These are phyloP conservation scores for Drosophila melanosoma DNA, from an alignment of 2,888 invertebrate species.

Conservation along the genomic window DNA sequence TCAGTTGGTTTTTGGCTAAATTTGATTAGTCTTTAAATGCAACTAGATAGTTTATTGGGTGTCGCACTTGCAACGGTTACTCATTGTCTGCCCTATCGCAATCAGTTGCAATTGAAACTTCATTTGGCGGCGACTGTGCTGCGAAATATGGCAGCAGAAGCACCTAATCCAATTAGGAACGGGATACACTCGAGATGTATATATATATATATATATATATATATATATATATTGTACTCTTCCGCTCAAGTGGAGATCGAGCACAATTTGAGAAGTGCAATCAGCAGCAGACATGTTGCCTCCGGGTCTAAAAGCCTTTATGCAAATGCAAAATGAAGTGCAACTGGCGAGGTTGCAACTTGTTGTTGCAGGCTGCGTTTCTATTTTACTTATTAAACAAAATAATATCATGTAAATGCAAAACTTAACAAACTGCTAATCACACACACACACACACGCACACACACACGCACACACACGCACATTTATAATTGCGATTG, in stretches of 20 bases:
- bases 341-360: not conserved
- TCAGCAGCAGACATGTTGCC: conserved; percentile 29
- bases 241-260: conserved; percentile 5
- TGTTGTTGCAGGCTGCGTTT: not conserved
- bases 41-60: conserved; percentile 13
- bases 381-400: conserved; percentile 42
- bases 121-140: conserved; percentile 27
- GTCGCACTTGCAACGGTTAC: conserved; percentile 28
- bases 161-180: conserved; percentile 34
- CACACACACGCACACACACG: not conserved
- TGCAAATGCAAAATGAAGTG: conserved; percentile 12
- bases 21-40: conserved; percentile 18
- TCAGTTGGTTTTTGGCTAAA: not conserved
- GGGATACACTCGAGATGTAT: not conserved
- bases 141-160: conserved; percentile 12
- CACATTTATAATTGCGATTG: conserved; percentile 2
- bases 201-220: not conserved
- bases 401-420: conserved; percentile 66
- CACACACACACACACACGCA: conserved; percentile 13
- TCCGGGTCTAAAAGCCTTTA: conserved; percentile 14
- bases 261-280: conserved; percentile 32
- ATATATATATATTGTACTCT: not conserved
- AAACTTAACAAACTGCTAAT: conserved; percentile 52
- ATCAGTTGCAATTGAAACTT: conserved; percentile 49
- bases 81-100: conserved; percentile 25